Percentiles rank a stretch among this genome's conserved stretches.
phyloP scores from a whole-genome alignment of 2,888 invertebrate genomes.

The Rhopalosiphum nymphaeae region DNA sequence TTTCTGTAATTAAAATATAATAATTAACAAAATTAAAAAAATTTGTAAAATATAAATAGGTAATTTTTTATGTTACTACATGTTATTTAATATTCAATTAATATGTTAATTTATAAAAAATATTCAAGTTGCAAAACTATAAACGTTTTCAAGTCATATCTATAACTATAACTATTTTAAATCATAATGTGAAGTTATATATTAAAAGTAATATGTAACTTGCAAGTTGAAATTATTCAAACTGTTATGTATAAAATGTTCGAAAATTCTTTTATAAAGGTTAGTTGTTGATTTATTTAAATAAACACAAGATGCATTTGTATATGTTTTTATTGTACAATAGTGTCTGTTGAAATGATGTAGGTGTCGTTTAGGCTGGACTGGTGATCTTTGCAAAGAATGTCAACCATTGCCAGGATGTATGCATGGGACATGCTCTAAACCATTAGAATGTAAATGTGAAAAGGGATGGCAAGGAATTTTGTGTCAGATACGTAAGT shows the following conservation, averaged over 20 bases:
- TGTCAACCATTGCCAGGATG: slow-evolving; percentile 93
- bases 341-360: slow-evolving; percentile 5
- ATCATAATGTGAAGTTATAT: not conserved
- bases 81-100: not conserved
- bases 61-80: too few species aligned
- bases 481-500: slow-evolving; percentile 87
- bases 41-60: not conserved
- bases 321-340: not conserved
- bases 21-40: not conserved
- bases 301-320: not conserved
- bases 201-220: not conserved
- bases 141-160: not conserved
- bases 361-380: slow-evolving; percentile 91
- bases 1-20: not conserved
- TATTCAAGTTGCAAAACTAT: not conserved
- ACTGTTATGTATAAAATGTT: not conserved
- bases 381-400: slow-evolving; percentile 86
- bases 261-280: not conserved
- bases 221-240: not conserved
- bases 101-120: not conserved
- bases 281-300: not conserved
- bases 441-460: slow-evolving; percentile 92
- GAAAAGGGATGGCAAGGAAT: slow-evolving; percentile 91
- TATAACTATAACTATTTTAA: not conserved
- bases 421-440: slow-evolving; percentile 88